Base-by-base conservation (phyloP, 2,888 invertebrate genomes). In the Lepidochrysops patricia region DNA sequence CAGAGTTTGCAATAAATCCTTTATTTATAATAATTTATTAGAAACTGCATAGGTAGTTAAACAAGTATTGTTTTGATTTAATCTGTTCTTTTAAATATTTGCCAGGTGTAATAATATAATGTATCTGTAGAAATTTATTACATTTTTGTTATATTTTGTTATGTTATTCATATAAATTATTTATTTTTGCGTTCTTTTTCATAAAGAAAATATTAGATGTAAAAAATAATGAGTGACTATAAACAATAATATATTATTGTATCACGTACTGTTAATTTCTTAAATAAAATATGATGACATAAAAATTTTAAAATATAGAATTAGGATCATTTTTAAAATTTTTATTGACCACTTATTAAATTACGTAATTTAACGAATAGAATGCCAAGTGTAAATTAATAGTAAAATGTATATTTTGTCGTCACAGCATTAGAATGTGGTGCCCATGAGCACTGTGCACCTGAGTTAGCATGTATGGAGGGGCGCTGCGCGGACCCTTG, bases 401-500 rank as follows among this genome's bases (percentile, higher is more conserved):
- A 19, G 23, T 37, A 1, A 35, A 54, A 15, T 7, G 9, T 26
- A 58, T 57, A 43, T 61, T 64, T 65, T 57, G 62, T 62, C 63
- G 61, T 65, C 66, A 93, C 89, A 95, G 96, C 94, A 89, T 91
- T 95, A 76, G 93, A 93, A 76, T 97, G 97, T 84, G 90, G 92
- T 62, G 92, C 93, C 57, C 94, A 96, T 82, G 92, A 92, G 70
- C 95, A 97, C 70, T 97, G 97, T 76, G 91, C 94, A 43, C 79
- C 90, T 50, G 93, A 94, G 68, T 91, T 95, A 76, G 94, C 96
- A 67, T 97, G 97, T 79, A 90, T 96, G 70, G 92, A 92, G 75
- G 92, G 93, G 19, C 91, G 93, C 67, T 97, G 97, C 74, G 91
- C 93, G 63, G 96, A 96, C 82, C 97, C 97, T 23, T 97, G 97